Percentiles rank a stretch among this genome's conserved stretches.
Evolutionary conservation across 2,113 vertebrate genomes (phyloP).

Genomic region (Phylloscopus whistleri): DNA sequence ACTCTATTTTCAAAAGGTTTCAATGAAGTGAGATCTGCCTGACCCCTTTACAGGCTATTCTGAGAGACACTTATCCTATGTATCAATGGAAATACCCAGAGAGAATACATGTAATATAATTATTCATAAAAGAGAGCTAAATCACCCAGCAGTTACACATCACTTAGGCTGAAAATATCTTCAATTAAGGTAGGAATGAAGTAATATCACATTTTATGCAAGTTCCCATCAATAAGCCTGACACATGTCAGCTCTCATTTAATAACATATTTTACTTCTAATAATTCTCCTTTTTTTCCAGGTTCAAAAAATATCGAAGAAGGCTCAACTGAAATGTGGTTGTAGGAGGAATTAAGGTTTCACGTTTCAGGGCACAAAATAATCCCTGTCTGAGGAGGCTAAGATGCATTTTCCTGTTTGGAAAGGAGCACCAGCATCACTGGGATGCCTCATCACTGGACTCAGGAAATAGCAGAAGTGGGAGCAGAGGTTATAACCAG

Average conservation of each 20-base stretch:
- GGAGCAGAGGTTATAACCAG: neutral
- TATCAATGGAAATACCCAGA: conserved; percentile 52
- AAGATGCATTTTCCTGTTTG: neutral
- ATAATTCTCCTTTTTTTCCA: conserved; percentile 7
- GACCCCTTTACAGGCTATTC: conserved; percentile 31
- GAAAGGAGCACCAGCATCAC: neutral
- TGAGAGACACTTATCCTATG: neutral
- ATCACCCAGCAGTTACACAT: conserved; percentile 50
- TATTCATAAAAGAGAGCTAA: conserved; percentile 52
- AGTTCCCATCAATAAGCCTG: conserved; percentile 59
- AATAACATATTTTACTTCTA: conserved; percentile 60
- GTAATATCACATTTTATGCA: conserved; percentile 60
- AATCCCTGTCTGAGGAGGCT: neutral
- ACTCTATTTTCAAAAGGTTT: neutral
- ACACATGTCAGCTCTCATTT: conserved; percentile 60
- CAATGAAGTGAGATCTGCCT: neutral
- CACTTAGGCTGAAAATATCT: conserved; percentile 67
- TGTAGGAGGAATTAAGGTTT: conserved; percentile 3
- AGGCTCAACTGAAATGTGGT: neutral
- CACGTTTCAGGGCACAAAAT: neutral
- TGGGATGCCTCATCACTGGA: neutral
- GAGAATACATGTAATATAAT: conserved; percentile 32
- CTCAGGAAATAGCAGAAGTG: neutral
- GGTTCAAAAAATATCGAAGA: conserved; percentile 12
- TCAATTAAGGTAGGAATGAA: conserved; percentile 65